Conservation (phyloP, 2,113 vertebrate species). For the Carassius gibelio region DNA sequence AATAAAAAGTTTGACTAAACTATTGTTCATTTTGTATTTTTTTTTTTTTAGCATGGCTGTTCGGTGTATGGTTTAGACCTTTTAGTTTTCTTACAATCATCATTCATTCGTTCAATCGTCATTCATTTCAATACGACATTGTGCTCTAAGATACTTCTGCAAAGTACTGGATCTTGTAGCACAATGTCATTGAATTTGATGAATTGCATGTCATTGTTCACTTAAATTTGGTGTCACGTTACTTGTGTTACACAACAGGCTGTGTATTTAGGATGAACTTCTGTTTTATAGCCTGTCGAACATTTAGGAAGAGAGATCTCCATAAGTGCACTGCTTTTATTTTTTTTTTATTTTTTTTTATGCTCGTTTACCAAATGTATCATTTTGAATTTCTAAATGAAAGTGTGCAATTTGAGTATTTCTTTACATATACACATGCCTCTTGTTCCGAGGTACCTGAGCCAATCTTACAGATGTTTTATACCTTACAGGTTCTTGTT, state of each 20-base stretch:
- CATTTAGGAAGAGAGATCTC: neutral
- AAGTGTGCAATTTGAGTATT: neutral
- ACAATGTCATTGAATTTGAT: neutral
- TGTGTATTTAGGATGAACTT: neutral
- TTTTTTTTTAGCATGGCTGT: neutral
- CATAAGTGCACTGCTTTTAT: neutral
- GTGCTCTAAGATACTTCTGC: neutral
- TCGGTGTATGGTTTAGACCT: no score
- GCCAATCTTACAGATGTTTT: neutral
- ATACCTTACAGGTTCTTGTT: neutral
- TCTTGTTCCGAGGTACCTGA: neutral
- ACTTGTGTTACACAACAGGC: neutral
- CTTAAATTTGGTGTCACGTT: neutral
- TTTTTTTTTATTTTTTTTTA: neutral
- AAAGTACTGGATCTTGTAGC: neutral
- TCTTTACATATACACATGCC: neutral
- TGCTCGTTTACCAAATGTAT: neutral
- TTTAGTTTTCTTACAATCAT: no score
- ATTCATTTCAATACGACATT: no score
- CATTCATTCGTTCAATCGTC: no score
- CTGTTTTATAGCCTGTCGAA: neutral
- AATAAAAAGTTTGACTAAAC: constrained; percentile 80
- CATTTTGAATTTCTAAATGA: neutral
- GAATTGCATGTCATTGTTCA: neutral
- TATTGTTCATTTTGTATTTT: neutral